Evolutionary conservation across 2,797 vertebrate genomes (phyloP), one percentile per base, ranked within the genome.

Genomic region (Podarcis lilfordi): DNA sequence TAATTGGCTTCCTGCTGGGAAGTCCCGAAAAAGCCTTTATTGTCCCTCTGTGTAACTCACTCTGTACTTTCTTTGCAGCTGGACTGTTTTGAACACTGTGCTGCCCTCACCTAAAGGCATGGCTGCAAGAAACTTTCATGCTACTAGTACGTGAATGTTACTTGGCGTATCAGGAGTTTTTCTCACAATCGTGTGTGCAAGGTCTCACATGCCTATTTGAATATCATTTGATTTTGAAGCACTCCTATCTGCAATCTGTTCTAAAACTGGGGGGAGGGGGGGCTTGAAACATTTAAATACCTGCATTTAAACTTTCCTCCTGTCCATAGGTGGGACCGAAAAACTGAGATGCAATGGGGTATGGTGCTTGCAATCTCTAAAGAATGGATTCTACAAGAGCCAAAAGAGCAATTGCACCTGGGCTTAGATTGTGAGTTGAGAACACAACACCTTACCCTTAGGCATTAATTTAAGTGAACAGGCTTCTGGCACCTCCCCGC

Each of bases 1-100:
- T 96, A 96, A 96, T 96, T 96, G 97, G 97, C 97, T 95, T 96
- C 97, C 97, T 92, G 95, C 97, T 91, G 90, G 29, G 93, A 92
- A 93, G 96, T 95, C 95, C 93, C 84, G 92, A 91, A 90, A 29
- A 94, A 92, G 91, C 92, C 84, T 95, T 92, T 92, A 94, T 93
- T 92, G 90, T 77, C 90, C 90, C 55, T 89, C 92, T 82, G 74
- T 5, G 85, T 88, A 89, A 91, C 89, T 59, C 91, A 91, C 89
- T 93, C 94, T 94, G 90, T 81, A 84, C 87, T 93, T 95, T 93
- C 88, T 90, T 93, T 87, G 27, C 89, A 86, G 13, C 6, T 2
- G 66, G 85, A 86, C 75, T 78, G 1, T 40, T 0, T 75, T 5
- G 79, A 75, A 37, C 40, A 77, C 0, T 0, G 45, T 8, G 55